phyloP scores from a whole-genome alignment of 2,113 vertebrate genomes.

The Pangasianodon gigas region DNA sequence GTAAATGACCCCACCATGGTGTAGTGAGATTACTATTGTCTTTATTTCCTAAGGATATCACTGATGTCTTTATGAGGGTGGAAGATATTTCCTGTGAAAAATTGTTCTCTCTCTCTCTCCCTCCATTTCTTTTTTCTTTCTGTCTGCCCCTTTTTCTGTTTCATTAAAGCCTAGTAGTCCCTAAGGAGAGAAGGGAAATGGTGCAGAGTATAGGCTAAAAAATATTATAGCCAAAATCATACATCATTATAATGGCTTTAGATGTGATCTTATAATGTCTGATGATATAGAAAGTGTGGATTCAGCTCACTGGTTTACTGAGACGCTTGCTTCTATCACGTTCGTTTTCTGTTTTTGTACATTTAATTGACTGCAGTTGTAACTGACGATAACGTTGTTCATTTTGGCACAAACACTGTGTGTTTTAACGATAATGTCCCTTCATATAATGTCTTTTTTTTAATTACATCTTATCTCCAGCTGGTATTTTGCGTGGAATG shows the following conservation, averaged over 20 bases:
- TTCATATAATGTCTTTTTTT: neutral
- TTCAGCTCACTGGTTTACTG: neutral
- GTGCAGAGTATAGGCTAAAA: neutral
- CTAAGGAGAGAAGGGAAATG: neutral
- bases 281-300: neutral
- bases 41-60: conserved; percentile 62
- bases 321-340: neutral
- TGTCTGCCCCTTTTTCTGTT: neutral
- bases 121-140: neutral
- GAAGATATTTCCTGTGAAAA: conserved; percentile 53
- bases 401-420: neutral
- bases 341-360: neutral
- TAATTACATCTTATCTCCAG: conserved; percentile 1
- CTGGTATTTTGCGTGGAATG: neutral
- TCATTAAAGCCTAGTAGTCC: neutral
- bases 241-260: neutral
- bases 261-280: neutral
- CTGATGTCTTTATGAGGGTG: conserved; percentile 48
- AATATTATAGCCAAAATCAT: neutral
- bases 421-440: neutral
- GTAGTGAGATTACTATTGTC: conserved; percentile 55
- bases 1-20: conserved; percentile 17
- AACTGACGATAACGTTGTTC: neutral
- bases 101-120: neutral
- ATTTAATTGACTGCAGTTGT: neutral